Percentiles rank a stretch among this genome's conserved stretches.
phyloP scores from a whole-genome alignment of 2,888 invertebrate species.

The Diarsia mendica region DNA sequence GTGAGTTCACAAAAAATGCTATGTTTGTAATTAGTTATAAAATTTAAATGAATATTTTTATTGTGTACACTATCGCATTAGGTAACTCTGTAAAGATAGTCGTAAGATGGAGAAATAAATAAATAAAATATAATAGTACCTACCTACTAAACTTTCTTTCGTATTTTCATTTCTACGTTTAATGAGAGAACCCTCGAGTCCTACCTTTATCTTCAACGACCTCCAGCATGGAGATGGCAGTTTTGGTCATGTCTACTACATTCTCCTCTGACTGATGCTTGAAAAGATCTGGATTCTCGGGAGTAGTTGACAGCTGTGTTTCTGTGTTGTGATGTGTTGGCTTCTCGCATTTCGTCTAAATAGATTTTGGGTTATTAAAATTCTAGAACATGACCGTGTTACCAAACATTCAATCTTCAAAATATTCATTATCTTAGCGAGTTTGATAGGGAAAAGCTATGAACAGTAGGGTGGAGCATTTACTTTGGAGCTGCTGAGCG shows the following conservation, averaged over 20 bases:
- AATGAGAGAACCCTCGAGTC: background rate
- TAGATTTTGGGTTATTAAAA: background rate
- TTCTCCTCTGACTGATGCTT: background rate
- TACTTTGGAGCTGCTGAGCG: background rate
- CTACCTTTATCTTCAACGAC: constrained; percentile 71
- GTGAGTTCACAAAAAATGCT: too few species aligned
- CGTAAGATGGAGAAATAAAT: too few species aligned
- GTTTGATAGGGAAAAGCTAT: background rate
- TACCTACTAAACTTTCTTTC: background rate
- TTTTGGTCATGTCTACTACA: constrained; percentile 50
- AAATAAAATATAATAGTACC: too few species aligned
- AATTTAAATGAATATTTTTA: too few species aligned
- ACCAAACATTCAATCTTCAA: background rate
- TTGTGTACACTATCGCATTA: too few species aligned
- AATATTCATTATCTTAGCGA: background rate
- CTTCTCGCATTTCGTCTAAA: background rate
- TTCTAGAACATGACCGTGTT: background rate
- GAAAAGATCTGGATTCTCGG: background rate
- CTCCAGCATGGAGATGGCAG: constrained; percentile 75
- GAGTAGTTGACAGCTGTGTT: background rate
- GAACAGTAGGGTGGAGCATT: background rate
- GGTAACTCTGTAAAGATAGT: too few species aligned
- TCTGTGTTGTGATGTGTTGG: too few species aligned
- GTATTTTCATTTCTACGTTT: background rate
- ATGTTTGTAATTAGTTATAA: too few species aligned